A percentile compares a stretch with the other conserved stretches of the same genome.
Conservation (phyloP, 2,797 vertebrate genomes). For the Chaenodraco wilsoni region DNA sequence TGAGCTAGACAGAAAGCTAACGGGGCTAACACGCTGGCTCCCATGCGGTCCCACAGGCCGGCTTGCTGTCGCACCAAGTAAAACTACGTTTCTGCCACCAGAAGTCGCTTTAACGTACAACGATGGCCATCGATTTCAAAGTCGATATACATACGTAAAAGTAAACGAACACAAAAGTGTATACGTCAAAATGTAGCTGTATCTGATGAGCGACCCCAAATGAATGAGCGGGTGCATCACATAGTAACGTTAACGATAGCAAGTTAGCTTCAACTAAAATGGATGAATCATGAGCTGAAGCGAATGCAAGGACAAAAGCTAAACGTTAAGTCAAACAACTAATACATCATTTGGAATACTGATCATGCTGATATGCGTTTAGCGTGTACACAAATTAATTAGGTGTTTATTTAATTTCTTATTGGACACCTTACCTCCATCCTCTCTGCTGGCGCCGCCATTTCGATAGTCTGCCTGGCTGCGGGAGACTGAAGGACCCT, state of each 20-base stretch:
- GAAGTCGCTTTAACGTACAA: fast-evolving
- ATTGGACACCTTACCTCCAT: slow-evolving; percentile 82
- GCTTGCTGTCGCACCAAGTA: not conserved
- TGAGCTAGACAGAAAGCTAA: slow-evolving; percentile 20
- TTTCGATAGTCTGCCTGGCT: slow-evolving; percentile 79
- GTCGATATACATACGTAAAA: fast-evolving
- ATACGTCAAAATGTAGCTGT: fast-evolving
- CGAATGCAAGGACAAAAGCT: not conserved
- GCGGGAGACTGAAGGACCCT: slow-evolving; percentile 38
- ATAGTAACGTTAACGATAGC: not conserved
- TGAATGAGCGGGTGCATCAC: slow-evolving; percentile 33
- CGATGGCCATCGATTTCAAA: fast-evolving
- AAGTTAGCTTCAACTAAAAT: slow-evolving; percentile 57
- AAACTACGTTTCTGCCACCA: not conserved
- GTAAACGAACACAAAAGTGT: fast-evolving
- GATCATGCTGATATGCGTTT: fast-evolving
- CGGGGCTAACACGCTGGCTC: slow-evolving; percentile 62
- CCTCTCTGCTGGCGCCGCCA: slow-evolving; percentile 86
- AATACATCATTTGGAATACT: fast-evolving
- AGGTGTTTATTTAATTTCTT: not conserved
- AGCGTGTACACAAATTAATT: fast-evolving
- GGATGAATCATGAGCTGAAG: slow-evolving; percentile 44
- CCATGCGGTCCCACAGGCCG: slow-evolving; percentile 69
- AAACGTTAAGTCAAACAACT: not conserved
- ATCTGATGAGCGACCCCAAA: not conserved